Base-by-base conservation (phyloP, 2,888 invertebrate genomes). In the Megastigmus dorsalis region DNA sequence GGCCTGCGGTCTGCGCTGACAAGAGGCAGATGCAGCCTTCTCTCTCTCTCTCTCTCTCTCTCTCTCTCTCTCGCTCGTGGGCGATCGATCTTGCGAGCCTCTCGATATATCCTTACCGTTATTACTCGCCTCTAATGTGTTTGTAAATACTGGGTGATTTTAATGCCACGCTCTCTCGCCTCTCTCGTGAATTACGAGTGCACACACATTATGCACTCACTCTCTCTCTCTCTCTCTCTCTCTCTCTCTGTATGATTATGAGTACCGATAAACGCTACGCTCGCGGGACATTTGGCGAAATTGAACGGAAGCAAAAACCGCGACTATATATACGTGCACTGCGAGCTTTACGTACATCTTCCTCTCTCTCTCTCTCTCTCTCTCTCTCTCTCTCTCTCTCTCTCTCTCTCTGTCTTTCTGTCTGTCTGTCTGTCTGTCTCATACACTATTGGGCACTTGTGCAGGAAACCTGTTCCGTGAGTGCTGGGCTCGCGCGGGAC, bases 101-200 rank as follows among this genome's bases (percentile, higher is more conserved):
- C n/a, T 13, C 48, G 20, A 30, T 36, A 38, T 43, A 62, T 70
- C 71, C 28, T 36, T 23, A 18, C n/a, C 41, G n/a, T 73, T 60
- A 59, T 54, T 60, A 54, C 57, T 43, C 66, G 59, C 67, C 10
- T 48, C 68, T 74, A 74, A 74, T 74, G 68, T 38, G 63, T 74
- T 74, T 74, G 68, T 69, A 69, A 74, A 74, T 69, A 74, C 54
- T 43, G 48, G 18, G 57, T 3, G 30, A 43, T 69, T 69, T 62
- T 62, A 69, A 62, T 57, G 55, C 48, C 48, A 45, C 68, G 43
- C n/a, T 30, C 30, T n/a, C 52, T 20, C 36, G 48, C 30, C 33
- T 59, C 33, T 38, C 63, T 63, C 43, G 23, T 50, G 59, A 72
- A 59, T 63, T 57, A 65, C 50, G 7, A 1, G 57, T n/a, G n/a